Conservation (phyloP, 2,113 vertebrate genomes). For the Myrmecophaga tridactyla region DNA sequence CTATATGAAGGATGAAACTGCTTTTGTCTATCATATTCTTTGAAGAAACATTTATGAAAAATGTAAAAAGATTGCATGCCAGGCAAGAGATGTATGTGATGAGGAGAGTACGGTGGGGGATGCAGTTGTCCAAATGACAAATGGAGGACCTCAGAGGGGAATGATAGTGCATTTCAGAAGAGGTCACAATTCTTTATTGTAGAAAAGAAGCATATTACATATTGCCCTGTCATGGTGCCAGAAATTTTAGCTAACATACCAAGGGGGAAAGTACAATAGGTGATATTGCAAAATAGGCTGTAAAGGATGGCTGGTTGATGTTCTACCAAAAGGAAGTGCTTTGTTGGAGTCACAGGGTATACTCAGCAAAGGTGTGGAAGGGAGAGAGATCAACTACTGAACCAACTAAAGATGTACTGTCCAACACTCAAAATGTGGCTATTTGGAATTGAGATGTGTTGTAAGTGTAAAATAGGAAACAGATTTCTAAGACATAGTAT, state of each 20-base stretch:
- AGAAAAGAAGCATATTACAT: no score
- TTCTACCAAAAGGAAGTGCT: rapidly evolving
- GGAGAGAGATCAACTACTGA: rapidly evolving
- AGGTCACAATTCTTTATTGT: rapidly evolving
- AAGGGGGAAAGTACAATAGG: rapidly evolving
- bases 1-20: background rate
- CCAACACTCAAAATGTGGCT: rapidly evolving
- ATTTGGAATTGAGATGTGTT: rapidly evolving
- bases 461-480: rapidly evolving
- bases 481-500: rapidly evolving
- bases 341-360: rapidly evolving
- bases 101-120: background rate
- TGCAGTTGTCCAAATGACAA: background rate
- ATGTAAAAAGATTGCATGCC: background rate
- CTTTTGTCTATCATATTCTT: background rate
- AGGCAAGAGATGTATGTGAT: background rate
- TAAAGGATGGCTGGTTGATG: rapidly evolving
- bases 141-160: no score
- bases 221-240: background rate
- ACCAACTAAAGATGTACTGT: rapidly evolving
- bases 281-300: background rate
- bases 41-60: background rate
- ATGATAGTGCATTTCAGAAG: background rate
- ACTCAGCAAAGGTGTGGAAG: rapidly evolving
- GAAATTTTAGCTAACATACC: background rate